Conservation (phyloP, 2,113 vertebrate genomes). For the Orthonyx spaldingii region DNA sequence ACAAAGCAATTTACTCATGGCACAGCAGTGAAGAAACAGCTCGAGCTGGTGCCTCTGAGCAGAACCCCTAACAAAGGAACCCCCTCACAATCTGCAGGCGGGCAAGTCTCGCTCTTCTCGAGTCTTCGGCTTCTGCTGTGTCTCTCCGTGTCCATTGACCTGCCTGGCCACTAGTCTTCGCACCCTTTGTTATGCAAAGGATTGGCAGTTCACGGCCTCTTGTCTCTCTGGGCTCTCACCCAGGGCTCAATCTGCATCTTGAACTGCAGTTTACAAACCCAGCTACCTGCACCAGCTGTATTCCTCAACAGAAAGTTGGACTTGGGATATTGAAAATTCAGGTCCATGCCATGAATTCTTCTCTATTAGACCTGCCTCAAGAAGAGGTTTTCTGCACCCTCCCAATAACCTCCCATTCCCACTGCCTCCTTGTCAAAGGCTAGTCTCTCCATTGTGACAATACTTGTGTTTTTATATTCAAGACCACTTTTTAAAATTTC, state of each 20-base stretch:
- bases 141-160: not conserved
- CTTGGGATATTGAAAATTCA: not conserved
- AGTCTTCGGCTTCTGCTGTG: not conserved
- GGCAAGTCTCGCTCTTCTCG: not conserved
- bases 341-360: not conserved
- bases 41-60: accelerated
- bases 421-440: not conserved
- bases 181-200: not conserved
- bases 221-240: not conserved
- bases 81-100: not conserved
- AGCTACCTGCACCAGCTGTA: not conserved
- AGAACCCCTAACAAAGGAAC: not conserved
- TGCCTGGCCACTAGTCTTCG: not conserved
- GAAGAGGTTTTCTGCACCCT: not conserved
- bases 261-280: not conserved
- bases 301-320: not conserved
- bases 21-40: not conserved
- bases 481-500: not conserved
- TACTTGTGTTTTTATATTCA: not conserved
- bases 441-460: not conserved
- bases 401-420: not conserved
- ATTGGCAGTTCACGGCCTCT: accelerated
- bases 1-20: not conserved
- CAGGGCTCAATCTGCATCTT: not conserved
- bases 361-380: not conserved